These are phyloP conservation scores for Perizoma flavofasciatum DNA, from an alignment of 2,888 invertebrate species.

Conservation along the genomic window DNA sequence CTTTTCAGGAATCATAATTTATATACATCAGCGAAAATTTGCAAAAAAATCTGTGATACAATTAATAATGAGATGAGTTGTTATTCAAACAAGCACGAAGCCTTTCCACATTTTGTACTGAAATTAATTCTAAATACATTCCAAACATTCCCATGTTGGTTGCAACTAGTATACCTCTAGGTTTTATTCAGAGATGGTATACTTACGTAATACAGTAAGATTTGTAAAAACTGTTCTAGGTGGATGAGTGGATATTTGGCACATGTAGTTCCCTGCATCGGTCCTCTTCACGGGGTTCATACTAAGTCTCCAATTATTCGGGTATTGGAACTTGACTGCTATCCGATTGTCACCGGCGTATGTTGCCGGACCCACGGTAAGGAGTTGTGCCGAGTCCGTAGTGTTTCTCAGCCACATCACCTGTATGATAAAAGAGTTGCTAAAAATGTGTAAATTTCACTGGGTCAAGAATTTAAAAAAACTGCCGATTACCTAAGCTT, in stretches of 20 bases:
- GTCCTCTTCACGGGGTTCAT: conserved; percentile 88
- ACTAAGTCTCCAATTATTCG: conserved; percentile 87
- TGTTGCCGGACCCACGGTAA: conserved; percentile 86
- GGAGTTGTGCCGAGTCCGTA: conserved; percentile 85
- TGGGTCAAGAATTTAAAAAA: no score
- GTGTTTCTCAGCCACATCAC: conserved; percentile 88
- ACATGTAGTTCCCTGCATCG: conserved; percentile 90
- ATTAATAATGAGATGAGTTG: no score
- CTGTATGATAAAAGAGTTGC: conserved; percentile 55
- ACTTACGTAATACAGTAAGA: conserved; percentile 89
- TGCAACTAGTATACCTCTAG: background rate
- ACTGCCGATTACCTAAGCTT: no score
- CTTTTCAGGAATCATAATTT: conserved; percentile 11
- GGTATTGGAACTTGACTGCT: conserved; percentile 87
- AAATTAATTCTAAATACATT: no score
- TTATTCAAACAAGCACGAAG: no score
- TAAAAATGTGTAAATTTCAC: conserved; percentile 1
- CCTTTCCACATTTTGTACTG: no score
- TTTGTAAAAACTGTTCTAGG: conserved; percentile 90
- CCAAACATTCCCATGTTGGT: no score
- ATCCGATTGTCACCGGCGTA: conserved; percentile 86
- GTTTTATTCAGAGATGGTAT: no score
- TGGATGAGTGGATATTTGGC: conserved; percentile 92
- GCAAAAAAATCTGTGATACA: no score
- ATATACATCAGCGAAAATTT: background rate